Conservation (phyloP, 2,797 vertebrate genomes). For the Huso huso region DNA sequence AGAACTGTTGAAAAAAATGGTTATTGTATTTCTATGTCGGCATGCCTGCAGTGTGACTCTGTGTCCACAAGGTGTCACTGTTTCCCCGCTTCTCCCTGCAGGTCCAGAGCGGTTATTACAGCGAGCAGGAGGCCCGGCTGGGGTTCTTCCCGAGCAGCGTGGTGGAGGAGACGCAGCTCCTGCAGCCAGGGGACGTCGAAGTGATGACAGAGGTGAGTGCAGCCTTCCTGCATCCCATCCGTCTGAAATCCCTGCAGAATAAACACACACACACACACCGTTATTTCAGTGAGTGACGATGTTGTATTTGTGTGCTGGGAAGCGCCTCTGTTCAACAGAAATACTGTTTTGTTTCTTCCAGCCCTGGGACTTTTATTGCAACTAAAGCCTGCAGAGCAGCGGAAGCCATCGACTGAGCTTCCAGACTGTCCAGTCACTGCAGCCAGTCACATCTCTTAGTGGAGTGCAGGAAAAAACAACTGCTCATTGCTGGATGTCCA, state of each 20-base stretch:
- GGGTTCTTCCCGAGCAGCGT: conserved; percentile 81
- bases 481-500: too few species aligned
- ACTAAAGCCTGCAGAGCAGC: not conserved
- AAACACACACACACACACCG: not conserved
- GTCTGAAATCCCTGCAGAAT: not conserved
- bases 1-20: too few species aligned
- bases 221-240: not conserved
- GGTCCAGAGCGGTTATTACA: conserved; percentile 78
- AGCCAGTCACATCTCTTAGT: too few species aligned
- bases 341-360: not conserved
- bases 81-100: conserved; percentile 26
- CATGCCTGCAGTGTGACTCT: not conserved
- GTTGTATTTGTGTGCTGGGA: not conserved
- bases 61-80: not conserved
- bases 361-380: not conserved
- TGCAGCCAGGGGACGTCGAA: conserved; percentile 67
- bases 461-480: too few species aligned
- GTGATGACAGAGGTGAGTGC: conserved; percentile 72
- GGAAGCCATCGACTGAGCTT: not conserved
- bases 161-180: conserved; percentile 66
- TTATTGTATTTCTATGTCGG: not conserved
- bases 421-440: too few species aligned
- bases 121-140: conserved; percentile 67
- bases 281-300: not conserved
- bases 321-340: not conserved